Conservation (phyloP, 2,888 invertebrate genomes). For the Mylabris sibirica region DNA sequence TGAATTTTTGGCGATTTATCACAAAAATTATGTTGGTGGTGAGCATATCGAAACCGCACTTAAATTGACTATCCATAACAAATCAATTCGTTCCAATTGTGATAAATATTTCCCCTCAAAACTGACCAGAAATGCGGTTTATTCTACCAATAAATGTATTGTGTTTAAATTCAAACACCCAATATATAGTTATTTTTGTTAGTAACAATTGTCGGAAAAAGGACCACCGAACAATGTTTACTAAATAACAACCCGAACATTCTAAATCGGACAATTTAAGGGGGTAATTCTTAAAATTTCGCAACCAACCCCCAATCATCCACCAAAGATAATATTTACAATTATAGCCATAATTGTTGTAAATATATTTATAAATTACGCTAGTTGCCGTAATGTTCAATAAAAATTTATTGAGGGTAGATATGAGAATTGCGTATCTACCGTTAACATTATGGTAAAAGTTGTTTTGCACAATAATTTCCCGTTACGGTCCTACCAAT, state of each 20-base stretch:
- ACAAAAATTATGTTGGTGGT: neutral
- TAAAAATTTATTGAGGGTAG: neutral
- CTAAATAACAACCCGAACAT: constrained; percentile 8
- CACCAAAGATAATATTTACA: neutral
- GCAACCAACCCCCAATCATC: constrained; percentile 7
- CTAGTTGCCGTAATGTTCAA: neutral
- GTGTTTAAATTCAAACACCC: constrained; percentile 15
- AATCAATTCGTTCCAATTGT: constrained; percentile 46
- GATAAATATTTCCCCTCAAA: constrained; percentile 43
- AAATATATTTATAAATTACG: neutral
- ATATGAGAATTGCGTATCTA: neutral
- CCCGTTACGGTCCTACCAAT: neutral
- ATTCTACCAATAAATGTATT: constrained; percentile 35
- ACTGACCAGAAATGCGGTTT: constrained; percentile 49
- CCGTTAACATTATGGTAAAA: neutral
- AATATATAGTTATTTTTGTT: neutral
- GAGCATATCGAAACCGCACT: constrained; percentile 4
- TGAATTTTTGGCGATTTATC: neutral
- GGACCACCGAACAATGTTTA: constrained; percentile 25
- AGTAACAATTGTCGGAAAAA: neutral
- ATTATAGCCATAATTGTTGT: neutral
- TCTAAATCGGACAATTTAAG: neutral
- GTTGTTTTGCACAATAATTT: constrained; percentile 7
- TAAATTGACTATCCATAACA: constrained; percentile 29
- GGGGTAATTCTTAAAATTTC: constrained; percentile 18